Base-by-base conservation (phyloP, 2,113 vertebrate species). In the Acanthochromis polyacanthus region DNA sequence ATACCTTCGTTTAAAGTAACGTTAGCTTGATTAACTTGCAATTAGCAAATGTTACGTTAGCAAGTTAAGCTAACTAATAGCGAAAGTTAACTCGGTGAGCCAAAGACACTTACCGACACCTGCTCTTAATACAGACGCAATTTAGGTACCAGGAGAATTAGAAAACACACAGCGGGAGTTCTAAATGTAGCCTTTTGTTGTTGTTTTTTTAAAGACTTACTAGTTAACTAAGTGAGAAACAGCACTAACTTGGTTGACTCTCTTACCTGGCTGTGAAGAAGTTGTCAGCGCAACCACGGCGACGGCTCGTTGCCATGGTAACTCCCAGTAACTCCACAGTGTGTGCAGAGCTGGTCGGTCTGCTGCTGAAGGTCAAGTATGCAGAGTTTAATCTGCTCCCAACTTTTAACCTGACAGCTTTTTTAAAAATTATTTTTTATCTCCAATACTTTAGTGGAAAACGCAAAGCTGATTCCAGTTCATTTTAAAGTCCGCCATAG, bases 241-340 rank as follows among this genome's bases (percentile, higher is more conserved):
- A 23, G 19, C 58, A 56, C 10, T n/a, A 46, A 58, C 5, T 25
- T 70, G 40, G 40, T 30, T 0, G 16, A 58, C 66, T 76, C 67
- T 86, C 82, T 82, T 82, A 91, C 90, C 88, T 90, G 82, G 0
- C 50, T 28, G 50, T 5, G 9, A 3, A 15, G 19, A 70, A 53
- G 86, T 86, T 85, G 63, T 74, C 52, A 3, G 32, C 16, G 57
- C 8, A 81, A 63, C 76, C 86, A 73, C 5, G 63, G 48, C 48
- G 17, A 20, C 48, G 19, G 48, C 48, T 43, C 40, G 63, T 80
- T 83, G 55, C 75, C 68, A 75, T 16, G 55, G 88, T 48, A 30
- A 81, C 78, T 17, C 1, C 0, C 59, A n/a, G 19, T 19, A 12
- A 78, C 75, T 67, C 25, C 25, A 25, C 2, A 3, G 25, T 38